Evolutionary conservation across 2,113 vertebrate genomes (phyloP), one percentile per base, ranked within the genome.

Genomic region (Phodopus roborovskii): DNA sequence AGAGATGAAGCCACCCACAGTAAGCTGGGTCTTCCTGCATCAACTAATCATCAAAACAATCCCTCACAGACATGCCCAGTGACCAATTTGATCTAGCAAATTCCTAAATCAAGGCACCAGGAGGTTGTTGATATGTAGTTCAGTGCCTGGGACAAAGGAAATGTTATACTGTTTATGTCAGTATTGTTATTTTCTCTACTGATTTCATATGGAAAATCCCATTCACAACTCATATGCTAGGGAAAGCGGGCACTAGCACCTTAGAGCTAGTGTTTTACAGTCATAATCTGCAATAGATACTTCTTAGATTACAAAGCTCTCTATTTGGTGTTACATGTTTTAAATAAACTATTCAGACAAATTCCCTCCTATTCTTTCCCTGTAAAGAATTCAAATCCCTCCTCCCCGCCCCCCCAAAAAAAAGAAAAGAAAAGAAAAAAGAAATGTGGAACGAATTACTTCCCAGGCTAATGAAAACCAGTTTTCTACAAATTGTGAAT

Each of bases 401-500:
- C n/a, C n/a, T n/a, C n/a, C n/a, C n/a, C n/a, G n/a, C n/a, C n/a
- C n/a, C n/a, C n/a, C n/a, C n/a, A n/a, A n/a, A n/a, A n/a, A n/a
- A n/a, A n/a, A n/a, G n/a, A n/a, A n/a, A n/a, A n/a, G n/a, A n/a
- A n/a, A n/a, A n/a, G n/a, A 83, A 90, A 93, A 85, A 83, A 78
- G 81, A 78, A 84, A 94, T 26, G 60, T 97, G 95, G 66, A 96
- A 95, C 48, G 73, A 88, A 97, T 93, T 97, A 50, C 48, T 95
- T 93, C 87, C 88, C 73, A 88, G 78, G 20, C 87, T 97, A 97
- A 97, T 97, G 88, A 92, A 83, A 96, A 97, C 42, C 94, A 97
- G 64, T 90, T 66, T 92, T 96, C 45, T 88, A 78, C 81, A 93
- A 95, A 95, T 77, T 85, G 68, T 64, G 79, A 75, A 74, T 53